Base-by-base conservation (phyloP, 2,888 invertebrate species). In the Chrysolina americana region DNA sequence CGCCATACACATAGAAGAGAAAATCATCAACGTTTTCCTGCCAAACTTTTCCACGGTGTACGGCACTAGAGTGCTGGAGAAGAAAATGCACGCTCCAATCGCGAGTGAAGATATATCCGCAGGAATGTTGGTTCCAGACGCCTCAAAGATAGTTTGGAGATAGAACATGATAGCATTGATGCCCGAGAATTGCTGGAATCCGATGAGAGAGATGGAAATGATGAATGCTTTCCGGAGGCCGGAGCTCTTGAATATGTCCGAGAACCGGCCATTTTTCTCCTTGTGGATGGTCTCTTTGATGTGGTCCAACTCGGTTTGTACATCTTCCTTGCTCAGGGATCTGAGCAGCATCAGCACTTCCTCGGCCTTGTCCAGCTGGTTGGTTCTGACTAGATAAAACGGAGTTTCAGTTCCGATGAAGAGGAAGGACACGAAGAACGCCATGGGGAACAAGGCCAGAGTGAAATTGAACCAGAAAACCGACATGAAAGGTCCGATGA, bases 121-220 rank as follows among this genome's bases (percentile, higher is more conserved):
- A 59, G 92, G 89, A 1, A 95, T 81, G 0, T 88, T 84, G 0
- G 92, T 91, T 2, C 92, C 92, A 0, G 96, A 92, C 2, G 90
- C 91, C 0, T 88, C 85, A 84, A 95, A 95, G 82, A 95, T 95
- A 17, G 80, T 80, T 68, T 93, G 92, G 83, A 95, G 89, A 3
- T 82, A 81, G 59, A 77, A 80, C 5, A 65, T 53, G 11, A 82
- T 76, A 0, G 81, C 80, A 41, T 71, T 77, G n/a, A 78, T 76
- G 9, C 95, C 95, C 2, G 92, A 92, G 78, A 95, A 89, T 87
- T 97, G 96, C 85, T 96, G 96, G 88, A 95, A 94, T 78, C 92
- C 88, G 63, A 94, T 93, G 71, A 96, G 89, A 9, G 92, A 91
- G 79, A 92, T 92, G 0, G 93, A 93, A 70, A 93, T 92, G 79